Conservation (phyloP, 2,888 invertebrate genomes). For the Acanthosoma haemorrhoidale region DNA sequence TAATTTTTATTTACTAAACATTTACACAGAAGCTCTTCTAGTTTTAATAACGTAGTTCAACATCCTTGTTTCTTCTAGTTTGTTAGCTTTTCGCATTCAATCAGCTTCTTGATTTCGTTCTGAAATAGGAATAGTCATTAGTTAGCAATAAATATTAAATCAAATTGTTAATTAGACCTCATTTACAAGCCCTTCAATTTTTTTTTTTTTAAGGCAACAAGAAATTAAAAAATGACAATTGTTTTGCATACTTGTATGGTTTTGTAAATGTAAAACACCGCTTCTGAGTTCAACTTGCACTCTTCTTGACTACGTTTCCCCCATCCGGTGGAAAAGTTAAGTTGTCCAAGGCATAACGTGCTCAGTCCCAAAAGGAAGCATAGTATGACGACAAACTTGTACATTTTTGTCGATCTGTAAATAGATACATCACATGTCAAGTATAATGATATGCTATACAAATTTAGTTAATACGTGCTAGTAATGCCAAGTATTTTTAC, state of each 20-base stretch:
- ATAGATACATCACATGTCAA: no score
- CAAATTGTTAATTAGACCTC: background rate
- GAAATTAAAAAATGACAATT: background rate
- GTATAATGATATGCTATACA: no score
- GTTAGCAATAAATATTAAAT: background rate
- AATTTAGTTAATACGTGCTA: no score
- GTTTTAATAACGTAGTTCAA: background rate
- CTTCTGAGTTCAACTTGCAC: constrained; percentile 53
- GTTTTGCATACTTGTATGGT: constrained; percentile 52
- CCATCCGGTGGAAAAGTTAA: constrained; percentile 57
- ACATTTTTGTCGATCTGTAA: constrained; percentile 26
- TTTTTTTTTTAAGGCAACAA: background rate
- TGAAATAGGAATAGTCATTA: no score
- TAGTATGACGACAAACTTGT: constrained; percentile 27
- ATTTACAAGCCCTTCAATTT: background rate
- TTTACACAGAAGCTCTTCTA: background rate
- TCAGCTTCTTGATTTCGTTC: constrained; percentile 41
- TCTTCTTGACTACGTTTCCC: constrained; percentile 46
- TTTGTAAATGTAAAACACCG: constrained; percentile 55
- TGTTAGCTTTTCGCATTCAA: constrained; percentile 40
- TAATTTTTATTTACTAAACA: background rate
- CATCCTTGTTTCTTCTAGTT: background rate
- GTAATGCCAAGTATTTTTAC: no score
- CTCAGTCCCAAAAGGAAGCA: constrained; percentile 42
- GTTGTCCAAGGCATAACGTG: constrained; percentile 51